Conservation (phyloP, 2,797 vertebrate genomes). For the Bufotes viridis region DNA sequence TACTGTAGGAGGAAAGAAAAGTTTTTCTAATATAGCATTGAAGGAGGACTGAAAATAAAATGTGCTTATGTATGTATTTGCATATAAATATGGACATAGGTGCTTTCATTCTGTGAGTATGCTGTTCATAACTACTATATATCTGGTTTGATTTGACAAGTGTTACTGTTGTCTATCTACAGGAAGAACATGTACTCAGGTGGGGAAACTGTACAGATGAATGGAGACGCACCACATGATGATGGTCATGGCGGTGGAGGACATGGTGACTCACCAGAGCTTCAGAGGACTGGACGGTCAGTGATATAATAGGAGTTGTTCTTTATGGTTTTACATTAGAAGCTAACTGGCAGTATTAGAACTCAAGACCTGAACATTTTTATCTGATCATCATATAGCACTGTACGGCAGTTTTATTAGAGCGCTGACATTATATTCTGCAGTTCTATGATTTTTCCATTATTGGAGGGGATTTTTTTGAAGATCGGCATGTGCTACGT, state of each 20-base stretch:
- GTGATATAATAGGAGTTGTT: conserved; percentile 33
- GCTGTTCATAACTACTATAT: not conserved
- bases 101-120: not conserved
- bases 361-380: not conserved
- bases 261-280: conserved; percentile 85
- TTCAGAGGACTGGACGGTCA: conserved; percentile 90
- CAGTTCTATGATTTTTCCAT: no score
- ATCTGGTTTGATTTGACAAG: not conserved
- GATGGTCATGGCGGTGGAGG: conserved; percentile 87
- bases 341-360: not conserved
- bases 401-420: not conserved
- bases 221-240: conserved; percentile 88
- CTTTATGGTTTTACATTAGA: not conserved
- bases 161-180: conserved; percentile 36
- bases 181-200: conserved; percentile 97
- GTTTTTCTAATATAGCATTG: not conserved
- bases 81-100: not conserved
- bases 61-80: no score
- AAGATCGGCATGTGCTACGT: no score
- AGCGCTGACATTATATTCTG: no score
- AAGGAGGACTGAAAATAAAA: no score
- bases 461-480: no score
- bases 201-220: conserved; percentile 91
- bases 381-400: not conserved
- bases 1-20: not conserved